Conservation (phyloP, 2,888 invertebrate species). For the Melipona beecheii region DNA sequence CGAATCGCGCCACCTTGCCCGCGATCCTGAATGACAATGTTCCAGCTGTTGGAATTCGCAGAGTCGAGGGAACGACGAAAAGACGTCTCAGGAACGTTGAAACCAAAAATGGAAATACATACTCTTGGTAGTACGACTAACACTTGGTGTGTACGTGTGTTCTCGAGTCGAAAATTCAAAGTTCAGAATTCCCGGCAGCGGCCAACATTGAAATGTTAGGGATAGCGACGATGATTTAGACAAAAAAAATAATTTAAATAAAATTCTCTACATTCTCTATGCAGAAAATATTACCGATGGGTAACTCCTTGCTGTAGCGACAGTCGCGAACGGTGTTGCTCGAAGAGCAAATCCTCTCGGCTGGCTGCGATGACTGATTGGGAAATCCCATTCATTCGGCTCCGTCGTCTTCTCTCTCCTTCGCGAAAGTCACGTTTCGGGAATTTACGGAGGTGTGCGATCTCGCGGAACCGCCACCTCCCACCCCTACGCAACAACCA, state of each 20-base stretch:
- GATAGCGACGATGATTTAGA: too few relatives aligned
- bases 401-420: constrained; percentile 18
- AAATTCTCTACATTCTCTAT: too few relatives aligned
- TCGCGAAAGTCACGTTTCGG: constrained; percentile 62
- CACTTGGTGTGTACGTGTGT: too few relatives aligned
- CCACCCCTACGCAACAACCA: constrained; percentile 14
- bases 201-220: too few relatives aligned
- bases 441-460: constrained; percentile 63
- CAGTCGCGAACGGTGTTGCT: constrained; percentile 42
- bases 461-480: constrained; percentile 34
- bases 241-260: too few relatives aligned
- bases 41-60: not conserved
- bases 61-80: too few relatives aligned
- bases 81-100: too few relatives aligned
- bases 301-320: constrained; percentile 57
- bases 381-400: constrained; percentile 59
- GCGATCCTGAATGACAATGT: constrained; percentile 7
- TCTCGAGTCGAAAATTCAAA: too few relatives aligned
- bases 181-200: too few relatives aligned
- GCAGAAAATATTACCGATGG: too few relatives aligned
- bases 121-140: too few relatives aligned
- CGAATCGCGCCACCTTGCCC: not conserved
- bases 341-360: constrained; percentile 42
- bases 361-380: constrained; percentile 20
- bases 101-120: too few relatives aligned